phyloP scores from a whole-genome alignment of 2,113 vertebrate genomes.

The Lepus americanus region DNA sequence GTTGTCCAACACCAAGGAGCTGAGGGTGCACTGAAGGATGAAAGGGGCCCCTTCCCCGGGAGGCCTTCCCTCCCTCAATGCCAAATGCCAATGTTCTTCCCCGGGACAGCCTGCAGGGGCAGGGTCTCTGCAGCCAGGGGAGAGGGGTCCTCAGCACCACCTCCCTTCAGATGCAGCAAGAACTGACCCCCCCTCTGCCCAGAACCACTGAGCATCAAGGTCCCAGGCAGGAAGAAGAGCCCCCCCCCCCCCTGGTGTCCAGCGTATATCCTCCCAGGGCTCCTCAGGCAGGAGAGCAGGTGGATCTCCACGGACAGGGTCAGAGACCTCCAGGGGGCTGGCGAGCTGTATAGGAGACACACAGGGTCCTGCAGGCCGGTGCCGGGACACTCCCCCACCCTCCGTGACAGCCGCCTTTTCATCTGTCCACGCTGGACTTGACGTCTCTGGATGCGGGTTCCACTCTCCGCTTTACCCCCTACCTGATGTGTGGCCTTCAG shows the following conservation, averaged over 20 bases:
- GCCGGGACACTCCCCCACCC: background rate
- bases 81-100: background rate
- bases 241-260: background rate
- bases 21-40: background rate
- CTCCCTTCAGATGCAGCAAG: background rate
- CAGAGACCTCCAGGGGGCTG: background rate
- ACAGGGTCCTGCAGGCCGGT: background rate
- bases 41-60: too few species aligned
- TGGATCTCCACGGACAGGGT: background rate
- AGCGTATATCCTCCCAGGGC: too few species aligned
- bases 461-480: background rate
- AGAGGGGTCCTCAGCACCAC: too few species aligned
- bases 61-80: background rate
- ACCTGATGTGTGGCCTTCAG: background rate
- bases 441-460: background rate
- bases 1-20: rapidly evolving
- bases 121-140: rapidly evolving
- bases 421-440: too few species aligned
- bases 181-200: too few species aligned
- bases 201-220: background rate
- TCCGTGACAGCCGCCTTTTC: background rate
- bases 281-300: background rate
- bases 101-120: background rate
- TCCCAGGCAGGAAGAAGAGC: background rate
- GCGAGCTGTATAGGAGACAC: rapidly evolving